Evolutionary conservation across 2,797 vertebrate genomes (phyloP).

Genomic region (Lemur catta): DNA sequence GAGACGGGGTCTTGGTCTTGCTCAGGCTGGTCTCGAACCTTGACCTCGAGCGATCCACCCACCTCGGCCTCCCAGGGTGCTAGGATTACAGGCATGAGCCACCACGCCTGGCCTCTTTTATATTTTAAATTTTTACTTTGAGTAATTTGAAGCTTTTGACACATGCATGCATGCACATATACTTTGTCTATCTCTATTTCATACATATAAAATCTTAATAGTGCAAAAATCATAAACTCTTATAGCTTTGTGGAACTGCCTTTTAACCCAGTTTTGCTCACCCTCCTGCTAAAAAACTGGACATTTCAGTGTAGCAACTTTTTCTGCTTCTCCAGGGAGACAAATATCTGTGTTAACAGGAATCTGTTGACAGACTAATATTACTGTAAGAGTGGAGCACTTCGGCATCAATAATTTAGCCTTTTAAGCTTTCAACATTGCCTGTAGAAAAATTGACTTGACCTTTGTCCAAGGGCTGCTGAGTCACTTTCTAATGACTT

Average conservation of each 20-base stretch:
- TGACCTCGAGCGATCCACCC: too few species aligned
- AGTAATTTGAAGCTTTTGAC: not conserved
- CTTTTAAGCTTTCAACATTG: slow-evolving; percentile 45
- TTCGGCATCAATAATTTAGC: slow-evolving; percentile 45
- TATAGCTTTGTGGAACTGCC: not conserved
- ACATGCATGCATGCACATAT: too few species aligned
- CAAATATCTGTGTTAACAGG: slow-evolving; percentile 9
- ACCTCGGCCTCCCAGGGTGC: too few species aligned
- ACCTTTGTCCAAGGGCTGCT: slow-evolving; percentile 37
- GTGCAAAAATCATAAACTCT: not conserved
- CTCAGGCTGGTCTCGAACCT: too few species aligned
- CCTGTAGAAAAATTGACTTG: slow-evolving; percentile 53
- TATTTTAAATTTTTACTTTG: not conserved
- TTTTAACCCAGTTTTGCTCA: not conserved
- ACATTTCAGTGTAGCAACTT: not conserved
- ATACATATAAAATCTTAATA: not conserved
- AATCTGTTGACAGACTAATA: not conserved
- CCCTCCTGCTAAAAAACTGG: not conserved
- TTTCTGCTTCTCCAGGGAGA: slow-evolving; percentile 21
- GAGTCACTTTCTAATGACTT: slow-evolving; percentile 41
- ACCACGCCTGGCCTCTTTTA: not conserved
- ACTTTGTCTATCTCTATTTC: not conserved
- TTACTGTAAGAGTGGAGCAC: not conserved
- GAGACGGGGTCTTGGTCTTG: too few species aligned
- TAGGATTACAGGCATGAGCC: too few species aligned